Conservation (phyloP, 2,797 vertebrate genomes). For the Rhynchotus rufescens region DNA sequence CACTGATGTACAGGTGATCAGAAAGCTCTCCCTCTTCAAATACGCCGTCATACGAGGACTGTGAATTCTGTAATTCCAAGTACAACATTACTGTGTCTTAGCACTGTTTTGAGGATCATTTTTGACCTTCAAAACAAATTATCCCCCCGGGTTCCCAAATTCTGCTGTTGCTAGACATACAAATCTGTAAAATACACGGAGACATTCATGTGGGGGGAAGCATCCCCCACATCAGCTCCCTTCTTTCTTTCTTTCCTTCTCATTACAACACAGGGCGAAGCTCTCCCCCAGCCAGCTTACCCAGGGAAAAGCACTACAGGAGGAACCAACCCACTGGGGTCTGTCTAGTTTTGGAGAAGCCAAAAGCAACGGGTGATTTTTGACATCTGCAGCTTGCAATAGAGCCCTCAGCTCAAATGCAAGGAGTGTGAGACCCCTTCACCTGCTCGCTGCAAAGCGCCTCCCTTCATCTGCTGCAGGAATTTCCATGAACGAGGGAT, state of each 20-base stretch:
- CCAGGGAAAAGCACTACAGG: constrained; percentile 30
- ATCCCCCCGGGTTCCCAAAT: neutral
- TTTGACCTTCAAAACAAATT: neutral
- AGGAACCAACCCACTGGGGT: constrained; percentile 20
- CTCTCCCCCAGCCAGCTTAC: constrained; percentile 19
- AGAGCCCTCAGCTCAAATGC: neutral
- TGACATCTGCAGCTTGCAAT: neutral
- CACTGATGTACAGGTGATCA: accelerated
- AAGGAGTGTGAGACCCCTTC: neutral
- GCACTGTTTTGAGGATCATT: neutral
- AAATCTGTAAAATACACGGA: neutral
- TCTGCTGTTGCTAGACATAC: neutral
- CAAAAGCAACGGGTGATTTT: constrained; percentile 25
- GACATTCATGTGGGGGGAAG: neutral
- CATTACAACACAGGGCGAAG: constrained; percentile 17
- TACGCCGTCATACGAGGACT: neutral
- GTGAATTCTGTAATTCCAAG: neutral
- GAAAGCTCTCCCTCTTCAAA: neutral
- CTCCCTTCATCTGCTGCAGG: neutral
- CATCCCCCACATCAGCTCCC: neutral
- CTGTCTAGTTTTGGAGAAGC: constrained; percentile 49
- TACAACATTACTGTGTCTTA: accelerated
- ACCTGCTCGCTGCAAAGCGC: neutral
- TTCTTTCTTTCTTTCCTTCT: neutral
- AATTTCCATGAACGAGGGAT: neutral